A percentile compares a stretch with the other conserved stretches of the same genome.
phyloP scores from a whole-genome alignment of 1,140 invertebrate genomes.

The Papilio helenus region DNA sequence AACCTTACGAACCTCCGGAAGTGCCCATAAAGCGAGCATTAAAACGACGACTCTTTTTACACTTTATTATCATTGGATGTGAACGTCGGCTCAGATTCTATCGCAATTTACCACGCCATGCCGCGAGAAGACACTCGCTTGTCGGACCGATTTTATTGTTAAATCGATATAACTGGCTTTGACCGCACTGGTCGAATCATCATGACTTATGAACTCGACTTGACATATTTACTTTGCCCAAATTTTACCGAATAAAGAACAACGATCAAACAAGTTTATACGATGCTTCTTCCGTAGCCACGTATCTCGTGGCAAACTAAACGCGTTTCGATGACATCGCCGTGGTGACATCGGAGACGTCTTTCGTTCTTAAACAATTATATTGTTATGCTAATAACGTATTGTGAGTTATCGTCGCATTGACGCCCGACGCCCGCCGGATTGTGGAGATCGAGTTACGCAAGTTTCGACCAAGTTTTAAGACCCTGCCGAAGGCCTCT shows the following conservation, averaged over 20 bases:
- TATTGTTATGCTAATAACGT: slow-evolving; percentile 75
- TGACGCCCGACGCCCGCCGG: slow-evolving; percentile 62
- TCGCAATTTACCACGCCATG: slow-evolving; percentile 69
- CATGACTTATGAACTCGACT: slow-evolving; percentile 69
- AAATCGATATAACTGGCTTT: slow-evolving; percentile 78
- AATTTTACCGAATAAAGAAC: neutral
- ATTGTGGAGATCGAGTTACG: slow-evolving; percentile 77
- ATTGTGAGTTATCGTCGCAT: slow-evolving; percentile 73
- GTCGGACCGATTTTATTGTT: slow-evolving; percentile 72
- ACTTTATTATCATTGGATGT: slow-evolving; percentile 83
- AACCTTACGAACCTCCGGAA: slow-evolving; percentile 70
- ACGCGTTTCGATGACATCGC: slow-evolving; percentile 32
- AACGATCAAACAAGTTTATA: slow-evolving; percentile 20
- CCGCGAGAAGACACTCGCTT: slow-evolving; percentile 61
- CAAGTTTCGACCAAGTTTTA: slow-evolving; percentile 79
- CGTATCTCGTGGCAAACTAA: slow-evolving; percentile 6
- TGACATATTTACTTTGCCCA: slow-evolving; percentile 47
- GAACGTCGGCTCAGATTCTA: slow-evolving; percentile 79
- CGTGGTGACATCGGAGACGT: slow-evolving; percentile 31
- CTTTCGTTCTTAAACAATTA: slow-evolving; percentile 41
- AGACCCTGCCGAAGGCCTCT: slow-evolving; percentile 80
- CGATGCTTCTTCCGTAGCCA: neutral
- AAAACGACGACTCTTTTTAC: slow-evolving; percentile 81
- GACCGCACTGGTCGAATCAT: slow-evolving; percentile 60
- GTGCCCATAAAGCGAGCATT: slow-evolving; percentile 79